These are phyloP conservation scores for Pyrocoelia pectoralis DNA, from an alignment of 2,888 invertebrate genomes.

Conservation along the genomic window DNA sequence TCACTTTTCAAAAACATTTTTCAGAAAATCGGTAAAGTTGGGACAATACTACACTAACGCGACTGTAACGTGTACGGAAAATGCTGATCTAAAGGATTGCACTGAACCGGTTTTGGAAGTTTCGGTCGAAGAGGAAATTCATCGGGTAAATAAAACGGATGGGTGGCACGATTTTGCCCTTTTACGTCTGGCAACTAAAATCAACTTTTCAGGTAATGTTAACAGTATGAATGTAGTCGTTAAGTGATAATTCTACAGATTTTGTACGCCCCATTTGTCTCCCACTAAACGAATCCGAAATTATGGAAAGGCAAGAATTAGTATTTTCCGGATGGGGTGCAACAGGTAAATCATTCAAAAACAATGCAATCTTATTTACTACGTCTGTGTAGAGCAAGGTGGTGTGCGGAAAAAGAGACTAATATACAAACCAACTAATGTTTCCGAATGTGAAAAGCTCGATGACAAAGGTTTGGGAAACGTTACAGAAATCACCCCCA, in stretches of 20 bases:
- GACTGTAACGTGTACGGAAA: not conserved
- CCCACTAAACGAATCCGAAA: slow-evolving; percentile 4
- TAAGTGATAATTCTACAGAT: slow-evolving; percentile 9
- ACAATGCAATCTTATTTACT: too few relatives aligned
- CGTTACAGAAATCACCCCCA: not conserved
- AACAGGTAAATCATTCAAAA: not conserved
- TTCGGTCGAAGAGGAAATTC: slow-evolving; percentile 8
- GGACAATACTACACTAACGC: slow-evolving; percentile 10
- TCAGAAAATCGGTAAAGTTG: slow-evolving; percentile 3
- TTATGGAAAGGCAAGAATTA: not conserved
- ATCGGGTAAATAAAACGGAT: not conserved
- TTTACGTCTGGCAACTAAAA: not conserved
- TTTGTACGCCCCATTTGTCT: slow-evolving; percentile 16
- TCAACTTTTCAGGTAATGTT: slow-evolving; percentile 8
- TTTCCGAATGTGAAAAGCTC: not conserved
- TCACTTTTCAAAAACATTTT: not conserved
- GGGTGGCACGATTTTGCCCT: slow-evolving; percentile 8
- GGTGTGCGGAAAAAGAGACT: slow-evolving; percentile 7
- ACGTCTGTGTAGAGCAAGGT: slow-evolving; percentile 3
- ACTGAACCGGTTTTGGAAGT: slow-evolving; percentile 7
- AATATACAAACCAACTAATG: not conserved
- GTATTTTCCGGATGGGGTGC: slow-evolving; percentile 14
- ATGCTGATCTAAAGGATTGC: slow-evolving; percentile 8
- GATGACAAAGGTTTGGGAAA: slow-evolving; percentile 9
- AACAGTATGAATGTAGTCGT: not conserved